Evolutionary conservation across 2,797 vertebrate genomes (phyloP), one percentile per base, ranked within the genome.

Genomic region (Sebastes kiyomatsui): DNA sequence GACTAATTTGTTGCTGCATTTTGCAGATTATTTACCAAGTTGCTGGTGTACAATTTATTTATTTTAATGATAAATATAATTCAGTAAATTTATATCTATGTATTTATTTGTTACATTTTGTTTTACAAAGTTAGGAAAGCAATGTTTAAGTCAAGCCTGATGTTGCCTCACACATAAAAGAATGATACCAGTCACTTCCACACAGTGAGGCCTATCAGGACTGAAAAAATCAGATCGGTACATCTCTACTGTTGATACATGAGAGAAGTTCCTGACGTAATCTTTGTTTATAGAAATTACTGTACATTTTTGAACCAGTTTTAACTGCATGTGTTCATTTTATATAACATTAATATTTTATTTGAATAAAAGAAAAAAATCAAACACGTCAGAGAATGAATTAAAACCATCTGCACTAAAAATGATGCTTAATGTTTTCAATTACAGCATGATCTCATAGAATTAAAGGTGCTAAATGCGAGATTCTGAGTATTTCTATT

Each of bases 101-200:
- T 18, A 46, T 46, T 46, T 46, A 18, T 46, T 46, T 1, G 16
- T 18, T 46, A 46, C 42, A 18, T 46, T 46, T 46, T 46, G 14
- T 46, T 46, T 18, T 46, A 46, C 0, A 46, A 7, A 46, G 42
- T 46, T 3, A 18, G 42, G 14, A 18, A 46, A 46, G 14, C 42
- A 46, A 46, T 46, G 42, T 46, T 46, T 46, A 46, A 46, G 38
- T 42, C 38, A 42, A 42, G 38, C 0, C 38, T 16, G 38, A 46
- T 46, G 16, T 3, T 46, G 0, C 0, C 42, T 46, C 0, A 46
- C 3, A 46, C 3, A 46, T 46, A 46, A 46, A 46, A 46, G 16
- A 16, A 46, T 46, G 42, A 46, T 46, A 16, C 16, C 6, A 46
- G 42, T 46, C 42, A 16, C 42, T 46, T 46, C 1, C 14, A 46